Evolutionary conservation across 2,113 vertebrate species (phyloP).

Genomic region (Nematolebias whitei): DNA sequence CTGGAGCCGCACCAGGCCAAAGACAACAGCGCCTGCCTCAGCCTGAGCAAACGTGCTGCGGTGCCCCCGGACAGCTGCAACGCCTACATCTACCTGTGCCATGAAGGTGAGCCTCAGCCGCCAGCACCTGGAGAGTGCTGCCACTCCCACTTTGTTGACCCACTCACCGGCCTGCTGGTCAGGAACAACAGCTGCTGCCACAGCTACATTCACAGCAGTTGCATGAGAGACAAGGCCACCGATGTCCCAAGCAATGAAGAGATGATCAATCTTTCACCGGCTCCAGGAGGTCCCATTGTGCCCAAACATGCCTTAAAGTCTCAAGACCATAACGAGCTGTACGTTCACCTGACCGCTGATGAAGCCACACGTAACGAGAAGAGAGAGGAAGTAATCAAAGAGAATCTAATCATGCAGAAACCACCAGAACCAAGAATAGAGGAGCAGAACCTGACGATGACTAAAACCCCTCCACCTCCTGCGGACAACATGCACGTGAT

Average conservation of each 20-base stretch:
- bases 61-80: constrained; percentile 67
- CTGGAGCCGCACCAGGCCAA: constrained; percentile 68
- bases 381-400: constrained; percentile 48
- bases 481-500: constrained; percentile 53
- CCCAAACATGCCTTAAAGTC: constrained; percentile 57
- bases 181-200: constrained; percentile 69
- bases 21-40: constrained; percentile 73
- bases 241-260: constrained; percentile 63
- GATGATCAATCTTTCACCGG: constrained; percentile 67
- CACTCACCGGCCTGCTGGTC: constrained; percentile 76
- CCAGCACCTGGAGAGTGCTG: constrained; percentile 69
- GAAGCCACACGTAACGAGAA: constrained; percentile 31
- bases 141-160: constrained; percentile 79
- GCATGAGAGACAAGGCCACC: constrained; percentile 63
- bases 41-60: constrained; percentile 60
- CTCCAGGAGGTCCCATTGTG: constrained; percentile 68
- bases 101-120: constrained; percentile 59
- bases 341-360: constrained; percentile 39
- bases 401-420: constrained; percentile 38
- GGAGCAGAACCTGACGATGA: constrained; percentile 40
- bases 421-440: constrained; percentile 48
- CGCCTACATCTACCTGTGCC: constrained; percentile 77
- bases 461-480: constrained; percentile 39
- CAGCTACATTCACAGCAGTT: constrained; percentile 60
- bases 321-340: constrained; percentile 50